phyloP scores from a whole-genome alignment of 2,888 invertebrate genomes.

The Yponomeuta evonymella region DNA sequence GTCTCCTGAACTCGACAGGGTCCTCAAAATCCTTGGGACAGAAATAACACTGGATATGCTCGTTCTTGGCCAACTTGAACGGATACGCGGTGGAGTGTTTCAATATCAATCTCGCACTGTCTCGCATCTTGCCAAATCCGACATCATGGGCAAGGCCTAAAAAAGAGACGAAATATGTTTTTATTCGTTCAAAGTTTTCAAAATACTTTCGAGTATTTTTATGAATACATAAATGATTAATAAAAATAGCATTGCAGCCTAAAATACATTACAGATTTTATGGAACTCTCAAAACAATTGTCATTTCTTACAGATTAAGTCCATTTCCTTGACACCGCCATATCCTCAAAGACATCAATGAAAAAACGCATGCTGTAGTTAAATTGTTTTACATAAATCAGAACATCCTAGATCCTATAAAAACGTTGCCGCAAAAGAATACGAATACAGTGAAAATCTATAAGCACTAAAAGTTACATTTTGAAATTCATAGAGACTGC shows the following conservation, averaged over 20 bases:
- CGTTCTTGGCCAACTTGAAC: constrained; percentile 31
- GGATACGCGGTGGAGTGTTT: constrained; percentile 8
- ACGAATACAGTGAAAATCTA: too few species aligned
- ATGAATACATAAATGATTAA: too few species aligned
- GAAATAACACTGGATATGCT: constrained; percentile 15
- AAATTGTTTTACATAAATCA: too few species aligned
- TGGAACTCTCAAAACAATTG: too few species aligned
- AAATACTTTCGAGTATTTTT: not conserved
- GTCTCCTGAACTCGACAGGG: constrained; percentile 16
- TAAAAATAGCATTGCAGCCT: too few species aligned
- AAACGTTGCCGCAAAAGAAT: too few species aligned
- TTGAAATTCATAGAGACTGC: not conserved
- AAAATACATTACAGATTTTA: too few species aligned
- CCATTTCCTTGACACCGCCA: too few species aligned
- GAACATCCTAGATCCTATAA: too few species aligned
- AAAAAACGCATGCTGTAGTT: too few species aligned
- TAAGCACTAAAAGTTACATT: not conserved
- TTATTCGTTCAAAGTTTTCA: not conserved
- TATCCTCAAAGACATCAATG: too few species aligned
- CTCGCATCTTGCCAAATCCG: not conserved
- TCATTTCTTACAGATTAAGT: too few species aligned
- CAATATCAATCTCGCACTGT: not conserved
- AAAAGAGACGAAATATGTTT: not conserved
- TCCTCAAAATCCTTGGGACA: constrained; percentile 18
- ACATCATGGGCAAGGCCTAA: not conserved